Conservation (phyloP, 1,140 invertebrate genomes). For the Lucilia cuprina region DNA sequence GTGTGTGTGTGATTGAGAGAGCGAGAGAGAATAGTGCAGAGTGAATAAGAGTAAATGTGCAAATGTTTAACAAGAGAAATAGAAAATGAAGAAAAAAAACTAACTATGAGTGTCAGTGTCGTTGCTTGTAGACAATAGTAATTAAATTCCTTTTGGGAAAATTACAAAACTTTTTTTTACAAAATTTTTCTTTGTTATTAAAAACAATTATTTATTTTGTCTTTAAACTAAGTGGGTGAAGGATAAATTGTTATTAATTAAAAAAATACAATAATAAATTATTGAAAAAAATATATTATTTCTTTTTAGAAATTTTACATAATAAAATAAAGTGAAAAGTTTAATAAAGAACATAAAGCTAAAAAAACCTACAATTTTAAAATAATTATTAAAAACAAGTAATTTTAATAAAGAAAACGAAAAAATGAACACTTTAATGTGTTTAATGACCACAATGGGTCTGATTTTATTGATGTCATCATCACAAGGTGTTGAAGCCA, state of each 20-base stretch:
- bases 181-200: background rate
- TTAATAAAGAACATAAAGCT: background rate
- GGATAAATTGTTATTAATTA: background rate
- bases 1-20: background rate
- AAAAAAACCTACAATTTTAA: background rate
- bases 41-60: background rate
- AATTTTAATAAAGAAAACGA: background rate
- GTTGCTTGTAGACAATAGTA: constrained; percentile 30
- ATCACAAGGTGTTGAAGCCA: constrained; percentile 53
- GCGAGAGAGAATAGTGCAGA: no score
- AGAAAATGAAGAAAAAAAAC: background rate
- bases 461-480: constrained; percentile 60
- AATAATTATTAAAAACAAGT: constrained; percentile 4
- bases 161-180: background rate
- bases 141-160: constrained; percentile 32
- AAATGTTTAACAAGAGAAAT: background rate
- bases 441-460: constrained; percentile 54
- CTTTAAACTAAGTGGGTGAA: background rate
- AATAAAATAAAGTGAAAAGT: no score
- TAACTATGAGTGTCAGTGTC: constrained; percentile 28
- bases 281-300: no score
- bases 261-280: background rate
- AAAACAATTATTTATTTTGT: background rate
- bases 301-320: no score
- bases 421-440: constrained; percentile 54